Conservation (phyloP, 1,140 invertebrate species). For the Drosophila ercepeae region DNA sequence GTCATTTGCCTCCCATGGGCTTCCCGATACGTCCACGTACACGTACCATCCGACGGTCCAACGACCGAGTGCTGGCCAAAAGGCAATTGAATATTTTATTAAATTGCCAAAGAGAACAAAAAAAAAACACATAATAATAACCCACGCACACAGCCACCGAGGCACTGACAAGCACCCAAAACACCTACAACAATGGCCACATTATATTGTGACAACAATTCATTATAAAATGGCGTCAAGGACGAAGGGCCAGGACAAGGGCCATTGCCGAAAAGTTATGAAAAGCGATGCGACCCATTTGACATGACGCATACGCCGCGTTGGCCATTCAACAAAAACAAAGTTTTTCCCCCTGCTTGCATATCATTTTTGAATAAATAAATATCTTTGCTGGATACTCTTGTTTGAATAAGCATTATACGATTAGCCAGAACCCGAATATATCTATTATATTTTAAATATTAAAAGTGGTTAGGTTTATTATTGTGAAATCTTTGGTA, state of each 20-base stretch:
- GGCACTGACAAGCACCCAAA: constrained; percentile 12
- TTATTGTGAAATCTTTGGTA: no score
- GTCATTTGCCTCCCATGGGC: constrained; percentile 37
- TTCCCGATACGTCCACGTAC: not conserved
- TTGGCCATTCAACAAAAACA: constrained; percentile 39
- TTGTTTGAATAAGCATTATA: constrained; percentile 3
- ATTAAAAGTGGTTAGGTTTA: no score
- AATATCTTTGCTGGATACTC: constrained; percentile 24
- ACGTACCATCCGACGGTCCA: not conserved
- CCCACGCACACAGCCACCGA: constrained; percentile 29
- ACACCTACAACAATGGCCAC: constrained; percentile 47
- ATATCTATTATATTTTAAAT: constrained; percentile 3
- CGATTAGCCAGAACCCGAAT: constrained; percentile 5
- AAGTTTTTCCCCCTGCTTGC: constrained; percentile 12
- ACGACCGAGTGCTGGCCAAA: constrained; percentile 18
- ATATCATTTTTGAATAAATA: constrained; percentile 18
- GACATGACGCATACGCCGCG: constrained; percentile 70
- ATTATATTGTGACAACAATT: constrained; percentile 77
- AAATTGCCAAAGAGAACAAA: constrained; percentile 49
- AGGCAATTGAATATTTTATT: constrained; percentile 80
- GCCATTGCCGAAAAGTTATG: constrained; percentile 64
- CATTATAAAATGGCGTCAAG: constrained; percentile 72
- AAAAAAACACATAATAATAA: constrained; percentile 4
- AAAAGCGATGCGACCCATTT: constrained; percentile 63
- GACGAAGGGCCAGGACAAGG: constrained; percentile 29